Evolutionary conservation across 2,113 vertebrate species (phyloP).

Genomic region (Hyla sarda): DNA sequence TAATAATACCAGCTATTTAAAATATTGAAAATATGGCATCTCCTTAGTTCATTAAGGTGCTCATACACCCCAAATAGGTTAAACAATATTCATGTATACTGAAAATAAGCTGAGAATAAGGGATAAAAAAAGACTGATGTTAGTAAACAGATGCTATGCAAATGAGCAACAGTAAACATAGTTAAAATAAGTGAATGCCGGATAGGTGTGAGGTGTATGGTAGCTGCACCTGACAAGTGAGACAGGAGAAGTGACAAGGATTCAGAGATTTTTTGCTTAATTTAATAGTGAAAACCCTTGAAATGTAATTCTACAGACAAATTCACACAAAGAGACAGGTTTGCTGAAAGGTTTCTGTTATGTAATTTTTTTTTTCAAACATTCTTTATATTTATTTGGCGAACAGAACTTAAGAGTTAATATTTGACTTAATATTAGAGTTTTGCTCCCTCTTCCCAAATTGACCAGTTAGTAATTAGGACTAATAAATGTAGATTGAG

Average conservation of each 20-base stretch:
- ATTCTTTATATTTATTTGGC: not conserved
- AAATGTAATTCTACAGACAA: not conserved
- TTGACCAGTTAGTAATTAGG: too few species aligned
- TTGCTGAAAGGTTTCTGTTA: not conserved
- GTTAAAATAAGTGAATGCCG: not conserved
- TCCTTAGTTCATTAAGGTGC: not conserved
- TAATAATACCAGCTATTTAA: too few species aligned
- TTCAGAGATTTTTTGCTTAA: not conserved
- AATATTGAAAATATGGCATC: too few species aligned
- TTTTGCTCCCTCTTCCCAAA: too few species aligned
- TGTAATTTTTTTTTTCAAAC: not conserved
- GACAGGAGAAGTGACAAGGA: not conserved
- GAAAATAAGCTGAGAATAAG: not conserved
- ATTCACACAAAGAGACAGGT: not conserved
- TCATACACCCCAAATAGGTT: not conserved
- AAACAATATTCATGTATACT: not conserved
- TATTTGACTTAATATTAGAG: not conserved
- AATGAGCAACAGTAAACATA: not conserved
- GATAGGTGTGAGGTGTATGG: not conserved
- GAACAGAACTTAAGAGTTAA: not conserved
- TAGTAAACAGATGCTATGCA: not conserved
- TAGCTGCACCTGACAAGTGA: not conserved
- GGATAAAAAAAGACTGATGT: not conserved
- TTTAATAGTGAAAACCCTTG: not conserved
- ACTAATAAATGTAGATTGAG: too few species aligned